Percentiles rank a stretch among this genome's conserved stretches.
phyloP scores from a whole-genome alignment of 1,140 invertebrate species.

The Augochlora pura region DNA sequence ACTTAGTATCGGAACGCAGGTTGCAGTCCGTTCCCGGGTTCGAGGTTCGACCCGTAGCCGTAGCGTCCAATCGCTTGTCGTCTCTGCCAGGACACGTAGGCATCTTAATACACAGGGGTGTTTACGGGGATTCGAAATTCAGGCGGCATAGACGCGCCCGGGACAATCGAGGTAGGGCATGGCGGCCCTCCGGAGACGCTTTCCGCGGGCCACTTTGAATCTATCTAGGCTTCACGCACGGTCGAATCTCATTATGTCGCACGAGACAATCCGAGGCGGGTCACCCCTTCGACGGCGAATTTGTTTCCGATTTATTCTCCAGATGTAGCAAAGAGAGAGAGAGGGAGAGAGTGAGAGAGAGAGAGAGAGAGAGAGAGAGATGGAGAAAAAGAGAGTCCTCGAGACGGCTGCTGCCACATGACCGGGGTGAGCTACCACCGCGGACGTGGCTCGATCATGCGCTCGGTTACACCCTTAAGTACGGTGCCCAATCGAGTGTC shows the following conservation, averaged over 20 bases:
- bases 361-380: too few relatives aligned
- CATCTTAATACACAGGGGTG: slow-evolving; percentile 67
- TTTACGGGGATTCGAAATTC: slow-evolving; percentile 65
- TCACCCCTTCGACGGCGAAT: slow-evolving; percentile 46
- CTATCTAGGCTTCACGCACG: slow-evolving; percentile 60
- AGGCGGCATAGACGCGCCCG: slow-evolving; percentile 48
- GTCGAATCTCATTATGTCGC: slow-evolving; percentile 62
- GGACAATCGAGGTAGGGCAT: slow-evolving; percentile 29
- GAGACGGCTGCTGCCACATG: slow-evolving; percentile 32
- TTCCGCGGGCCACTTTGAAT: slow-evolving; percentile 62
- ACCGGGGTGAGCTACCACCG: slow-evolving; percentile 16
- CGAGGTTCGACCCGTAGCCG: neutral
- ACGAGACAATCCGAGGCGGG: slow-evolving; percentile 26
- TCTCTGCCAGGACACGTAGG: slow-evolving; percentile 46
- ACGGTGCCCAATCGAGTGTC: slow-evolving; percentile 54
- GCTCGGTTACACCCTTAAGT: slow-evolving; percentile 64
- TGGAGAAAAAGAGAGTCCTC: slow-evolving; percentile 19
- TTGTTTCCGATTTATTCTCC: slow-evolving; percentile 64
- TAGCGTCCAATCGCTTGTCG: neutral
- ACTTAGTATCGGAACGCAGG: neutral
- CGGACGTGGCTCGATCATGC: slow-evolving; percentile 53
- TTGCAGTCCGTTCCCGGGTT: neutral
- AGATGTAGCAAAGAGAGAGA: neutral
- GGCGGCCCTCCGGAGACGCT: slow-evolving; percentile 56
- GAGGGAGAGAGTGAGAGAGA: neutral